Conservation (phyloP, 37 sponge, comb jelly and placozoan genomes). For the Agelas oroides region DNA sequence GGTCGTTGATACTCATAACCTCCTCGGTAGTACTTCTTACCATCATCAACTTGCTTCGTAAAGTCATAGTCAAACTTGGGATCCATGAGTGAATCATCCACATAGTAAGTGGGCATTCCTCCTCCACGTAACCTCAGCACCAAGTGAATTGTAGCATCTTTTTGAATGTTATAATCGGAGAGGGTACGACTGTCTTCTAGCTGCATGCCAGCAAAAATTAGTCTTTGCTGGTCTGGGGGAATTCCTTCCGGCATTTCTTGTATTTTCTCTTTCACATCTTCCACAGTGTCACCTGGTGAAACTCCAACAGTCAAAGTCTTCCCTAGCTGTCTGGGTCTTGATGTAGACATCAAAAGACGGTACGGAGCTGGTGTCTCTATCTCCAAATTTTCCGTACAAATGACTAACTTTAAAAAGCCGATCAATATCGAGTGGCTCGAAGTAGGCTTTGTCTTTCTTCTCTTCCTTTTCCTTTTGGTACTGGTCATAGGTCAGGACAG, state of each 20-base stretch:
- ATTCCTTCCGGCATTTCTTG: neutral
- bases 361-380: too few species aligned
- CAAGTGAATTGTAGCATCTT: neutral
- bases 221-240: neutral
- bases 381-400: too few species aligned
- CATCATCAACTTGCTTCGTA: neutral
- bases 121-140: neutral
- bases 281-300: neutral
- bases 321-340: neutral
- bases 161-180: neutral
- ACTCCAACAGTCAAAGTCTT: neutral
- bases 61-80: conserved; percentile 9
- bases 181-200: too few species aligned
- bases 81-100: conserved; percentile 2
- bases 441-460: too few species aligned
- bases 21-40: conserved; percentile 3
- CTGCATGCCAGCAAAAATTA: neutral
- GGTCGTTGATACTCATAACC: conserved; percentile 7
- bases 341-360: too few species aligned
- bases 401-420: too few species aligned
- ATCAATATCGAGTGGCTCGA: too few species aligned
- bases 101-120: neutral
- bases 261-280: neutral
- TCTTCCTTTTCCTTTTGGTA: too few species aligned
- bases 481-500: too few species aligned